Evolutionary conservation across 2,113 vertebrate species (phyloP).

Genomic region (Cyphomyrus plagiostoma): DNA sequence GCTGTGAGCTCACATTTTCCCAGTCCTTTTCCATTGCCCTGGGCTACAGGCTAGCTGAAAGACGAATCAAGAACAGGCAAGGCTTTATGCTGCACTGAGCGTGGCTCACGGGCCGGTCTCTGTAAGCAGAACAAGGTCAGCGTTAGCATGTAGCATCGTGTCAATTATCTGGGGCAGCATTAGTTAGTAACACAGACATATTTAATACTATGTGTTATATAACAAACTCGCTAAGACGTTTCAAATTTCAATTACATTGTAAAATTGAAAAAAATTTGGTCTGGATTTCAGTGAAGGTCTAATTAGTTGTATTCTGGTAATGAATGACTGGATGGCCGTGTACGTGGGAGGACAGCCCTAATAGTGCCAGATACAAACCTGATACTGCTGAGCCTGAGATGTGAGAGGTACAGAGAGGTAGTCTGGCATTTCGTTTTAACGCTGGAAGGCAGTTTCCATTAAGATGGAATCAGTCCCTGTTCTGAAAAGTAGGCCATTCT

Average conservation of each 20-base stretch:
- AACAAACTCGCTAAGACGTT: not conserved
- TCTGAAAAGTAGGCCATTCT: not conserved
- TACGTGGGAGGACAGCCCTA: not conserved
- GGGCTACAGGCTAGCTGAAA: not conserved
- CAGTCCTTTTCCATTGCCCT: not conserved
- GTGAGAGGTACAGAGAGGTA: not conserved
- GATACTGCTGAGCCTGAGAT: not conserved
- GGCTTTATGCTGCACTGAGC: not conserved
- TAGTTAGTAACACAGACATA: not conserved
- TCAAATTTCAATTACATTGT: not conserved
- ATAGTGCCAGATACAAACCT: not conserved
- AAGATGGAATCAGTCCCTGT: not conserved
- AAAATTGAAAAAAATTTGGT: not conserved
- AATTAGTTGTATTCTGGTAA: not conserved
- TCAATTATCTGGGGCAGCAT: not conserved
- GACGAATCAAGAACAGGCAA: not conserved
- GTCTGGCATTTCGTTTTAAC: not conserved
- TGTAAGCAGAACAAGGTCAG: not conserved
- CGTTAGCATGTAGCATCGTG: not conserved
- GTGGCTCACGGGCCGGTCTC: not conserved
- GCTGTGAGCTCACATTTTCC: not conserved
- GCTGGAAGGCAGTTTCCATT: not conserved
- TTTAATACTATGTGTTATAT: not conserved
- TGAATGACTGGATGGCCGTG: not conserved
- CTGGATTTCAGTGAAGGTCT: not conserved